Conservation (phyloP, 2,113 vertebrate species). For the Odocoileus virginianus region DNA sequence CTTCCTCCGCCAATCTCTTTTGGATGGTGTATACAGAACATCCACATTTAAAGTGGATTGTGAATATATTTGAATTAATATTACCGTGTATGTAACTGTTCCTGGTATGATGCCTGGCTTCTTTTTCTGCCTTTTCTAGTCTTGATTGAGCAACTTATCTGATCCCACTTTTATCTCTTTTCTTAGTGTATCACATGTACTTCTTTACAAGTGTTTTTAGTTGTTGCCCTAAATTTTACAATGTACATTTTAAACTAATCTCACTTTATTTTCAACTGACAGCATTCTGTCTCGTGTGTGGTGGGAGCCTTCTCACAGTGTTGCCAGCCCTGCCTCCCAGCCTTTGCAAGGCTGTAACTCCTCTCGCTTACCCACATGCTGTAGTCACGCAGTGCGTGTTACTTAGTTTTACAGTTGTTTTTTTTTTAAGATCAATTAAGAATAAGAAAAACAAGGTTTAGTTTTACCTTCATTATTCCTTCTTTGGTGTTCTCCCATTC, state of each 20-base stretch:
- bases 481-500: background rate
- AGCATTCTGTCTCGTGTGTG: background rate
- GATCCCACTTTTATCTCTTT: background rate
- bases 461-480: background rate
- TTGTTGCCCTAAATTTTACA: background rate
- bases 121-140: background rate
- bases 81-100: background rate
- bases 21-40: background rate
- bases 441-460: background rate
- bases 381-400: background rate
- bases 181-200: background rate
- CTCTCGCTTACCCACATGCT: background rate
- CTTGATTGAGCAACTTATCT: background rate
- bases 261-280: background rate
- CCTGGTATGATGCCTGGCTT: background rate
- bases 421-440: background rate
- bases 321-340: background rate
- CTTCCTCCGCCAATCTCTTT: background rate
- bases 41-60: background rate
- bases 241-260: background rate
- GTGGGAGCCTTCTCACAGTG: background rate
- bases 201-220: background rate
- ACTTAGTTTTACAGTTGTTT: background rate
- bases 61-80: background rate
- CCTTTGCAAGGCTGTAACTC: background rate